Evolutionary conservation across 1,140 invertebrate species (phyloP), one percentile per base, ranked within the genome.

Genomic region (Apis cerana): DNA sequence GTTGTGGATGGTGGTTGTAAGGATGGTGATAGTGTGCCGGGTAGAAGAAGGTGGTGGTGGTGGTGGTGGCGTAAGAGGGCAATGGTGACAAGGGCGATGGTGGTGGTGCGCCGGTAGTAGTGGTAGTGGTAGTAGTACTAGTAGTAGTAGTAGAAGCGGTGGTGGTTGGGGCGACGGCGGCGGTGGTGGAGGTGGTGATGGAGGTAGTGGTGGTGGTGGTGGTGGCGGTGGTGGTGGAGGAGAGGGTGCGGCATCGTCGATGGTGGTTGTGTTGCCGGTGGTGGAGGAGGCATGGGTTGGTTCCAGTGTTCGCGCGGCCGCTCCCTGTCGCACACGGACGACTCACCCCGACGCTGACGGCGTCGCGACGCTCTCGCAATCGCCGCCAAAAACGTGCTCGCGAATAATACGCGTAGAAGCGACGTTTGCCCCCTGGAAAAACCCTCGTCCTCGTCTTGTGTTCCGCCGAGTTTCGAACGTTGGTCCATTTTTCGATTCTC

Each of bases 291-390:
- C 87, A 82, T 87, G 85, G 83, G 83, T 86, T 85, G 85, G 85
- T 89, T 90, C 88, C 91, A 93, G 92, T 93, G 88, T 93, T 92
- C 90, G 90, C 91, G 91, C 92, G 92, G 90, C 92, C 92, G 92
- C 93, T 94, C 93, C 92, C 92, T 91, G 91, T 91, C 90, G 91
- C 91, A 91, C 90, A 92, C 91, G 87, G 69, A 89, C 88, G 84
- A 88, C 27, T 89, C 85, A 89, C 83, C 85, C 87, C 86, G 86
- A 85, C 86, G 78, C 64, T 79, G 75, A 78, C 76, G 89, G 86
- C 88, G 85, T 88, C 88, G 86, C 88, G 85, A 83, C 89, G 89
- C 85, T 87, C 80, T 61, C 75, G 74, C 72, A 88, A 77, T 75
- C 82, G 83, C 78, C 80, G 85, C 78, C 80, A 82, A 86, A 89